Conservation (phyloP, 1,140 invertebrate genomes). For the Adoxophyes honmai region DNA sequence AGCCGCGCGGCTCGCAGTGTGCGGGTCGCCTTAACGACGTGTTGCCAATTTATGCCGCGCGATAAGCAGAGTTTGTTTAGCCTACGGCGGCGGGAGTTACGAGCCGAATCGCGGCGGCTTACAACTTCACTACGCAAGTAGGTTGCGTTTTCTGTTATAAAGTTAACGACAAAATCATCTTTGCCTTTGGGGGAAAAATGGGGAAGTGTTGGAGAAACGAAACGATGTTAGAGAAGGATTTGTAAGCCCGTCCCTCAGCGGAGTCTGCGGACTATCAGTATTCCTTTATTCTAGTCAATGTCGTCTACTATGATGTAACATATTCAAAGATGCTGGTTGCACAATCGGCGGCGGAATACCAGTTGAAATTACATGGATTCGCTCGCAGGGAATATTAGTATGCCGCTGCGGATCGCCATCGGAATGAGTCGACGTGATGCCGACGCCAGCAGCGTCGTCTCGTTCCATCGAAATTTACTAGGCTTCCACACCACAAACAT, state of each 20-base stretch:
- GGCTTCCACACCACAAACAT: no score
- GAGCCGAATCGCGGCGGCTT: conserved; percentile 38
- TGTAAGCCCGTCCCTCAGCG: not conserved
- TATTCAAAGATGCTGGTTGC: conserved; percentile 67
- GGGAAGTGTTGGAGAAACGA: no score
- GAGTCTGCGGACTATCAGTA: conserved; percentile 25
- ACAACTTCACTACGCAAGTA: conserved; percentile 12
- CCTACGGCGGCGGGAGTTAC: conserved; percentile 53
- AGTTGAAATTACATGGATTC: conserved; percentile 65
- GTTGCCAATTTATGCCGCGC: conserved; percentile 72
- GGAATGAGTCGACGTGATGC: conserved; percentile 65
- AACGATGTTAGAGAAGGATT: no score
- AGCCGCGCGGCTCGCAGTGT: conserved; percentile 48
- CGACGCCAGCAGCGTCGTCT: conserved; percentile 42
- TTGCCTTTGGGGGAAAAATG: no score
- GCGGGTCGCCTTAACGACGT: conserved; percentile 70
- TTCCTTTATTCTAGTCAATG: conserved; percentile 35
- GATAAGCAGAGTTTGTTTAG: conserved; percentile 74
- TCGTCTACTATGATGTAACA: conserved; percentile 45
- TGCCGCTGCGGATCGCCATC: conserved; percentile 58
- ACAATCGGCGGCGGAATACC: conserved; percentile 55
- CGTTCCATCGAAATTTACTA: conserved; percentile 60
- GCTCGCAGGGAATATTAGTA: conserved; percentile 67
- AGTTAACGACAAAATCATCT: no score
- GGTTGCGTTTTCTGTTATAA: conserved; percentile 31